These are phyloP conservation scores for Colostygia pectinataria DNA, from an alignment of 2,888 invertebrate genomes.

Conservation along the genomic window DNA sequence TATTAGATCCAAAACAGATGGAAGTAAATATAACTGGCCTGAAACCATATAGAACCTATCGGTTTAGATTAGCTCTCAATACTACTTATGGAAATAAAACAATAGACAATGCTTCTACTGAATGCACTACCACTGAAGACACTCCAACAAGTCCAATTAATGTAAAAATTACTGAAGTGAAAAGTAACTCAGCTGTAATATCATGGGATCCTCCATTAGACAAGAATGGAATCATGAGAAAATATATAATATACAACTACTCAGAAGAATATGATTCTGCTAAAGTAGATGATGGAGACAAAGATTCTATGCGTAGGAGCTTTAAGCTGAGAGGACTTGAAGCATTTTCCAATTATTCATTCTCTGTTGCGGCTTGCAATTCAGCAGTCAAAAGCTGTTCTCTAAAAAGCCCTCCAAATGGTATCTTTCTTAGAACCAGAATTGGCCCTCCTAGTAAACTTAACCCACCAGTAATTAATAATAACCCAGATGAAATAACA, in stretches of 20 bases:
- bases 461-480: slow-evolving; percentile 52
- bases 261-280: slow-evolving; percentile 49
- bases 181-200: slow-evolving; percentile 84
- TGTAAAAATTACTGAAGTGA: slow-evolving; percentile 82
- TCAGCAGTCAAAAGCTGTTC: slow-evolving; percentile 84
- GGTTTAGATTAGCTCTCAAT: slow-evolving; percentile 85
- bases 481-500: slow-evolving; percentile 55
- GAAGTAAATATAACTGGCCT: slow-evolving; percentile 84
- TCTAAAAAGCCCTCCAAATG: slow-evolving; percentile 64
- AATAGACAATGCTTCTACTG: slow-evolving; percentile 79
- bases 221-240: slow-evolving; percentile 88
- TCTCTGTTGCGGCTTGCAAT: slow-evolving; percentile 88
- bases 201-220: slow-evolving; percentile 87
- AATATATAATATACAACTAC: slow-evolving; percentile 85
- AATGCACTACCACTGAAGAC: slow-evolving; percentile 87
- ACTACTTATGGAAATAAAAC: slow-evolving; percentile 67
- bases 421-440: slow-evolving; percentile 80
- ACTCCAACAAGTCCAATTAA: slow-evolving; percentile 84
- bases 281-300: slow-evolving; percentile 52
- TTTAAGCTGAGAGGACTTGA: slow-evolving; percentile 65
- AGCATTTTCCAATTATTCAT: slow-evolving; percentile 86
- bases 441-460: slow-evolving; percentile 84
- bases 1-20: slow-evolving; percentile 72
- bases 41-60: slow-evolving; percentile 89
- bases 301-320: slow-evolving; percentile 46